Evolutionary conservation across 2,888 invertebrate genomes (phyloP), one percentile per base, ranked within the genome.

Genomic region (Dugesia japonica): DNA sequence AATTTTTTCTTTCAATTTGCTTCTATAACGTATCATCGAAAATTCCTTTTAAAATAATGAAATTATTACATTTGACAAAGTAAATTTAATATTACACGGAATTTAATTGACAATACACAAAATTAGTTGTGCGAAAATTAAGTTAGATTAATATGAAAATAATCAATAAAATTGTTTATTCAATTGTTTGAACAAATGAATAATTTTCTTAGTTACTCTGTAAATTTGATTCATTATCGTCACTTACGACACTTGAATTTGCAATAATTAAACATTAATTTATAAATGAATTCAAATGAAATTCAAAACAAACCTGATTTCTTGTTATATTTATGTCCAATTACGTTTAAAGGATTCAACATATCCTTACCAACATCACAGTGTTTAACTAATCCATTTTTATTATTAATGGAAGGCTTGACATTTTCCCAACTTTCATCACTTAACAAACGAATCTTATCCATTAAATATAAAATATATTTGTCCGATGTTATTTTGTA

Each of bases 91-190:
- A 31, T 31, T 31, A 31, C 31, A 31, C 31, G 31, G n/a, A n/a
- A 31, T 31, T 31, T 13, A 31, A 31, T 7, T 31, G 4, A 13
- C 31, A 31, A 7, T 31, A 31, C 31, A 31, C 31, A 13, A 31
- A 31, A 31, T 31, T 31, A 7, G 23, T 56, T 56, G n/a, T 56
- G 56, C 56, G 23, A 56, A 56, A 31, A 7, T 31, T 13, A 7
- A 31, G 31, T 7, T 31, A 31, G 4, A 13, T 31, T 31, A 31
- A 13, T 31, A 31, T 4, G 13, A 31, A 56, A 56, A 13, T 4
- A 56, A 56, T 56, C 56, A 56, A 56, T 56, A 23, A 56, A 56
- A 56, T 56, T 56, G 56, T 56, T 56, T 56, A 56, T 13, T 38
- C 38, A 13, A n/a, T n/a, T n/a, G n/a, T n/a, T n/a, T n/a, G n/a